Percentiles rank a stretch among this genome's conserved stretches.
Evolutionary conservation across 37 sponge, comb jelly and placozoan genomes (phyloP).

Genomic region (Chondrosia reniformis): DNA sequence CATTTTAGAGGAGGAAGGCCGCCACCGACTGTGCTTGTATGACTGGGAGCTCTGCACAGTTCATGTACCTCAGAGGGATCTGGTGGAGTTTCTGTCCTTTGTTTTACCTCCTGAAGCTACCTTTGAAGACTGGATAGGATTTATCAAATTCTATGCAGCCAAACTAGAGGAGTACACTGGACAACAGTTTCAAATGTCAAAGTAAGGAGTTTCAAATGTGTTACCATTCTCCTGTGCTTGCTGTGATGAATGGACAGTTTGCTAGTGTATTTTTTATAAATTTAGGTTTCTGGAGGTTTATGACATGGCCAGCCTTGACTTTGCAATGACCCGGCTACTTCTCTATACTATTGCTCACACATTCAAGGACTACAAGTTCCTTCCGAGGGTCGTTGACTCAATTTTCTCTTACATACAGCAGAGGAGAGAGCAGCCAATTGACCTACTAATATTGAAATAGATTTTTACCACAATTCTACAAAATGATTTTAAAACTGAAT

Average conservation of each 20-base stretch:
- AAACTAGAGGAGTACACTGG: conserved; percentile 41
- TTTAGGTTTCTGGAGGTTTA: conserved; percentile 49
- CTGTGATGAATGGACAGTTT: background rate
- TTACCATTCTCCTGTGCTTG: background rate
- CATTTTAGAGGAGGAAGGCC: background rate
- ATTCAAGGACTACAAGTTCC: conserved; percentile 70
- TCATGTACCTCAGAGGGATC: conserved; percentile 61
- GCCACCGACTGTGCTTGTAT: conserved; percentile 47
- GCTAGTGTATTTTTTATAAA: background rate
- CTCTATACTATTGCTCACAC: conserved; percentile 81
- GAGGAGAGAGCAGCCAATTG: background rate
- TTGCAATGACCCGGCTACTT: conserved; percentile 52
- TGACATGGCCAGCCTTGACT: conserved; percentile 41
- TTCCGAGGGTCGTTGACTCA: conserved; percentile 50
- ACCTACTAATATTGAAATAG: too few relatives aligned
- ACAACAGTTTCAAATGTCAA: background rate
- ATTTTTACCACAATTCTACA: too few relatives aligned
- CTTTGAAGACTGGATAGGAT: conserved; percentile 16
- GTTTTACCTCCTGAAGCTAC: conserved; percentile 26
- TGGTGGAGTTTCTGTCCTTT: conserved; percentile 69
- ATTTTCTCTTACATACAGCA: conserved; percentile 34
- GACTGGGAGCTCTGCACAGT: conserved; percentile 79
- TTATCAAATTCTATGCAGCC: conserved; percentile 45
- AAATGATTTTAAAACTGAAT: too few relatives aligned
- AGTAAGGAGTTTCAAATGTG: background rate